Evolutionary conservation across 1,140 invertebrate species (phyloP), one percentile per base, ranked within the genome.

Genomic region (Sinella curviseta): DNA sequence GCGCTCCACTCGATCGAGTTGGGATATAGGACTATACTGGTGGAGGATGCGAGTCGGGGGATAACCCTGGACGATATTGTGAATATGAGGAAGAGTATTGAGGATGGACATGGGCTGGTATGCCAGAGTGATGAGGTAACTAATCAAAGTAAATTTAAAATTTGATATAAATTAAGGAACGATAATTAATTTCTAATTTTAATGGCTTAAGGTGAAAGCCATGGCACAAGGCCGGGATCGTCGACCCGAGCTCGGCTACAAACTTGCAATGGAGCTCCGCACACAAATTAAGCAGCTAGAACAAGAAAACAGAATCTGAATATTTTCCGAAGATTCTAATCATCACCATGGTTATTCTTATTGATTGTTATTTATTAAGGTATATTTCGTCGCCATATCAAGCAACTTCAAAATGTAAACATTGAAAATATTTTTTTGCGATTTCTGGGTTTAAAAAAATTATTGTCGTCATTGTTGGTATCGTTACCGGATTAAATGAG

Each of bases 21-120:
- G 82, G 96, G 96, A 0, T 98, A 96, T 87, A 90, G 96, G 55
- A 95, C 96, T 28, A 90, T 97, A 73, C 86, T 98, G 0, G 90
- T 99, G 1, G 95, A 98, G 77, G 96, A 99, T 87, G 97, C 95
- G 80, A 92, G 92, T 83, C 90, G 95, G 57, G 97, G 96, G 2
- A 95, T 97, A 0, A 92, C 94, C 86, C 86, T 94, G 14, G 89
- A 91, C 14, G 94, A 95, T 84, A 97, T 97, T 81, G 91, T 94
- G 86, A 90, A 90, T 82, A 95, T 94, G 16, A 94, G 94, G 86
- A 88, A 92, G 65, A 91, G 90, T 75, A 91, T 96, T 14, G 89
- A 91, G 31, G 89, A 88, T 65, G 92, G 91, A 82, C 90, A 94
- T 84, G 95, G 94, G 0, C 91, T 95, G 39, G 92, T 96, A 83